A percentile compares a stretch with the other conserved stretches of the same genome.
phyloP scores from a whole-genome alignment of 2,888 invertebrate species.

The Pimpla rufipes region DNA sequence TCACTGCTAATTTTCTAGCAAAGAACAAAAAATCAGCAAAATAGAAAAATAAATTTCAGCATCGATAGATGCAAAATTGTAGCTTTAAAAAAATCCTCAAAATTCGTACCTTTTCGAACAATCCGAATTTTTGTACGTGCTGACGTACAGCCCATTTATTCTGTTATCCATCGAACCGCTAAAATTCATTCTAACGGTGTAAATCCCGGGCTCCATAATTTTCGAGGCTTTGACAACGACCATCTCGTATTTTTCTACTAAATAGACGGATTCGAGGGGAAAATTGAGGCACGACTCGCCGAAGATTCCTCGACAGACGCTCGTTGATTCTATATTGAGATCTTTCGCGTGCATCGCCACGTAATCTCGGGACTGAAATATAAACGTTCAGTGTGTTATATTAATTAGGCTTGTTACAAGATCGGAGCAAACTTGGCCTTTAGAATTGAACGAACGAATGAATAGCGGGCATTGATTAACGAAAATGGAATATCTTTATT shows the following conservation, averaged over 20 bases:
- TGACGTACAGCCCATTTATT: constrained; percentile 87
- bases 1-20: constrained; percentile 92
- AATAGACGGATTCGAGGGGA: constrained; percentile 48
- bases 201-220: constrained; percentile 53
- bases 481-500: background rate
- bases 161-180: constrained; percentile 85
- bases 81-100: background rate
- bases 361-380: constrained; percentile 53
- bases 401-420: background rate
- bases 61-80: no score
- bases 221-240: constrained; percentile 53
- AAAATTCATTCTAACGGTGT: constrained; percentile 83
- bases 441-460: constrained; percentile 20
- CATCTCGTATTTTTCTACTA: constrained; percentile 55
- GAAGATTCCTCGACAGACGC: constrained; percentile 64
- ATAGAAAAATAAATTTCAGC: background rate
- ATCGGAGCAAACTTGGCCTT: background rate
- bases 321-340: constrained; percentile 77
- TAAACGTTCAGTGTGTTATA: background rate
- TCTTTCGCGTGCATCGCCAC: constrained; percentile 79
- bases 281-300: constrained; percentile 3
- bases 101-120: constrained; percentile 43
- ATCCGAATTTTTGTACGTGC: constrained; percentile 82
- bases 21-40: background rate
- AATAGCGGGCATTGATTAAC: background rate